These are phyloP conservation scores for Lepidurus packardi DNA, from an alignment of 1,140 invertebrate genomes.

Conservation along the genomic window DNA sequence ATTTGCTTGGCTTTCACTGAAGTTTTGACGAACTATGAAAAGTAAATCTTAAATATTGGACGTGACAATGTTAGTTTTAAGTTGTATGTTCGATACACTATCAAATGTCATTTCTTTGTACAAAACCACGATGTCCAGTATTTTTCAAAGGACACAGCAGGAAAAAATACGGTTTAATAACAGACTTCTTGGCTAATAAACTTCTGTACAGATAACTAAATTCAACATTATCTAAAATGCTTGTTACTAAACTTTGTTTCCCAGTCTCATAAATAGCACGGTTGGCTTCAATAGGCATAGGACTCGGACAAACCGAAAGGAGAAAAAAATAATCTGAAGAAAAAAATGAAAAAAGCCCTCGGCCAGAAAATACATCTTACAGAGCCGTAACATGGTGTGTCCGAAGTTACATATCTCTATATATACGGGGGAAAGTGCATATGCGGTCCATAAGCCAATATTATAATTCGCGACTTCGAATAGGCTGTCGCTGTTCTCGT, in stretches of 20 bases:
- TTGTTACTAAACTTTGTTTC: conserved; percentile 22
- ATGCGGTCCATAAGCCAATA: not conserved
- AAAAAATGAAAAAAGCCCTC: not conserved
- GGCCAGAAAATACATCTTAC: not conserved
- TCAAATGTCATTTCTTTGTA: conserved; percentile 20
- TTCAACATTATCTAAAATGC: conserved; percentile 16
- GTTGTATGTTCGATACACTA: conserved; percentile 12
- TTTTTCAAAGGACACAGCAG: not conserved
- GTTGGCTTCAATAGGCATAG: conserved; percentile 17
- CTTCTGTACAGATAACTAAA: conserved; percentile 19
- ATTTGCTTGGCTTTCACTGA: too few species aligned
- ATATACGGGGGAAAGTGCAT: not conserved
- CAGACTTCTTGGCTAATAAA: conserved; percentile 16
- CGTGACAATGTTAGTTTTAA: not conserved
- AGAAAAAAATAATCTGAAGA: not conserved
- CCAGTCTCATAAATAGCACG: conserved; percentile 14
- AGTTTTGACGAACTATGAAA: not conserved
- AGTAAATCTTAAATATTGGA: not conserved
- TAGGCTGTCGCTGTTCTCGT: not conserved
- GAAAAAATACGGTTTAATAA: conserved; percentile 11
- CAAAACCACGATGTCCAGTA: conserved; percentile 7
- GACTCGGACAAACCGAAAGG: not conserved
- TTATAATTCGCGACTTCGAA: not conserved
- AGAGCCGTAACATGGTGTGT: not conserved
- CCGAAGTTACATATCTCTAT: not conserved